Conservation (phyloP, 1,140 invertebrate species). For the Drosophila jambulina region DNA sequence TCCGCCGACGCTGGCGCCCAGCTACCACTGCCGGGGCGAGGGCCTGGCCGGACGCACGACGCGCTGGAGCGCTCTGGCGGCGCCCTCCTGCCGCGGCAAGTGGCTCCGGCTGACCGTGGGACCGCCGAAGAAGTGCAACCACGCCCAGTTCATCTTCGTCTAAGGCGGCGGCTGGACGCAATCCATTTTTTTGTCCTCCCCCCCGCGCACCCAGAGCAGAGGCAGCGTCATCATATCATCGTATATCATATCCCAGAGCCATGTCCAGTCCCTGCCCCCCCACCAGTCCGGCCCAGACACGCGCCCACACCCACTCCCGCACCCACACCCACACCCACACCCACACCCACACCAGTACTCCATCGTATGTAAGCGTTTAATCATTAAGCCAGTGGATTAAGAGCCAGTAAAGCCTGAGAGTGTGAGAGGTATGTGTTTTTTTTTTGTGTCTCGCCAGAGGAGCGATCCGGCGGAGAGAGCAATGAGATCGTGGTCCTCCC, state of each 20-base stretch:
- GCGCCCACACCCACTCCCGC: not conserved
- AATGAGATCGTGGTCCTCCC: not conserved
- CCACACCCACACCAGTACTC: constrained; percentile 35
- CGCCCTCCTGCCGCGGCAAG: constrained; percentile 93
- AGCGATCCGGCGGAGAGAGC: not conserved
- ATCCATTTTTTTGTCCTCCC: constrained; percentile 31
- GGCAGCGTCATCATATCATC: constrained; percentile 35
- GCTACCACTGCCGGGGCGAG: constrained; percentile 92
- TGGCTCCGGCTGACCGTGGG: constrained; percentile 90
- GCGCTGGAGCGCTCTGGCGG: constrained; percentile 91
- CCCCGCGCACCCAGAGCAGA: constrained; percentile 7
- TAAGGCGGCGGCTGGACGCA: constrained; percentile 65
- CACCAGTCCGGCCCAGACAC: not conserved
- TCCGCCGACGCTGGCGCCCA: constrained; percentile 71
- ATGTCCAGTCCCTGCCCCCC: not conserved
- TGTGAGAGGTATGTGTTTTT: constrained; percentile 46
- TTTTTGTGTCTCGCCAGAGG: constrained; percentile 38
- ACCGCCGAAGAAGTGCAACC: constrained; percentile 87
- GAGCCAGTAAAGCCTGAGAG: constrained; percentile 34
- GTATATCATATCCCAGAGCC: constrained; percentile 25
- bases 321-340: not conserved
- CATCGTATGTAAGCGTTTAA: constrained; percentile 68
- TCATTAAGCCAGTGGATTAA: constrained; percentile 68
- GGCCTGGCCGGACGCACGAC: constrained; percentile 90
- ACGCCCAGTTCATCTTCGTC: constrained; percentile 89